These are phyloP conservation scores for Tetropium fuscum DNA, from an alignment of 2,888 invertebrate genomes.

Conservation along the genomic window DNA sequence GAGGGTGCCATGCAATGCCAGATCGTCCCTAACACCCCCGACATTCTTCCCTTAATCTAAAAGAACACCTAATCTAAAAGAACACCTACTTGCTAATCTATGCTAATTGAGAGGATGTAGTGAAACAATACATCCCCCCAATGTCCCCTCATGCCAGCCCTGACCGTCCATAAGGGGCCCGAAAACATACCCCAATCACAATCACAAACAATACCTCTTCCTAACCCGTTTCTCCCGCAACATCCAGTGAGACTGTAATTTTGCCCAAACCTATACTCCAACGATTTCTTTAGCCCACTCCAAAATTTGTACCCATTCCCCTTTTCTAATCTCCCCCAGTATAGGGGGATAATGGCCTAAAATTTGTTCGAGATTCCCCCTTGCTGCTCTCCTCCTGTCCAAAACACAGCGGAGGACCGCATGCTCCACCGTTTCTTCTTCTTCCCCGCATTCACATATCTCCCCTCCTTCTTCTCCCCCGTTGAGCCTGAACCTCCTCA, in stretches of 20 bases:
- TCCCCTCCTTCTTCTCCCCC: not conserved
- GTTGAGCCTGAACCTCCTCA: not conserved
- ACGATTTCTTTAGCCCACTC: not conserved
- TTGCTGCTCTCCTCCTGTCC: not conserved
- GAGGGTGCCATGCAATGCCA: too few relatives aligned
- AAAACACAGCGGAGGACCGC: not conserved
- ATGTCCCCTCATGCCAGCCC: too few relatives aligned
- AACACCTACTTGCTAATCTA: too few relatives aligned
- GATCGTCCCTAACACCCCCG: too few relatives aligned
- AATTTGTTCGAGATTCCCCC: not conserved
- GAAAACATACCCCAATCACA: too few relatives aligned
- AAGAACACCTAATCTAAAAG: too few relatives aligned
- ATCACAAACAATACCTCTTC: not conserved
- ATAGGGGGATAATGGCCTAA: not conserved
- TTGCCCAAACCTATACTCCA: not conserved
- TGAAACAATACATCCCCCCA: too few relatives aligned
- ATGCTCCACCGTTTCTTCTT: not conserved
- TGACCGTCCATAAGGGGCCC: not conserved
- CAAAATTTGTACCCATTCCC: not conserved
- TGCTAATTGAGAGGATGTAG: too few relatives aligned
- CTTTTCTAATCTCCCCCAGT: not conserved
- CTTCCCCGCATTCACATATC: not conserved
- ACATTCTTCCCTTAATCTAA: too few relatives aligned
- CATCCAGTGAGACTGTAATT: too few relatives aligned
- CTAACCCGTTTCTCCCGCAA: too few relatives aligned